These are phyloP conservation scores for Nettapus auritus DNA, from an alignment of 2,113 vertebrate genomes.

Conservation along the genomic window DNA sequence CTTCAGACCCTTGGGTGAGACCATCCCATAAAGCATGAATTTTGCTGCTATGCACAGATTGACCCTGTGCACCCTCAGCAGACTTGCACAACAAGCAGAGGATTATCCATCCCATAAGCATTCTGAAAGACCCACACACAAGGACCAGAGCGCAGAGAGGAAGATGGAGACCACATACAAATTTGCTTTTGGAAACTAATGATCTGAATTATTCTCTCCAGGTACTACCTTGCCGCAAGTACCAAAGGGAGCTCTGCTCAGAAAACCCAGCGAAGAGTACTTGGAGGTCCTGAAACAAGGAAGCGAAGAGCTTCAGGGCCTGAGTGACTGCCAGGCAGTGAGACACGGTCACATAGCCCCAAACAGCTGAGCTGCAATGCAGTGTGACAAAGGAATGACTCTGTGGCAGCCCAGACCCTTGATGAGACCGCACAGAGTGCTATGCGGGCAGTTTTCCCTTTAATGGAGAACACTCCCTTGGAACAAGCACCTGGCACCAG, in stretches of 20 bases:
- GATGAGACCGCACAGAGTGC: not conserved
- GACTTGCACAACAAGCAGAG: not conserved
- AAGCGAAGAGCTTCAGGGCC: not conserved
- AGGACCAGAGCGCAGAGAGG: not conserved
- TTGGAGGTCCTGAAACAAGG: not conserved
- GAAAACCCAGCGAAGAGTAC: not conserved
- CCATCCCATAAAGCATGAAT: too few species aligned
- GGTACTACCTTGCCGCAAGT: not conserved
- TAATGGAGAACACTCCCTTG: slow-evolving; percentile 52
- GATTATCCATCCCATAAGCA: not conserved
- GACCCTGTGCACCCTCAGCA: not conserved
- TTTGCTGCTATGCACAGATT: not conserved
- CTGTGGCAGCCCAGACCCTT: not conserved
- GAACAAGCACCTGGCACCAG: slow-evolving; percentile 46
- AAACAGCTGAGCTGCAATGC: slow-evolving; percentile 20
- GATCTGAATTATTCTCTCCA: too few species aligned
- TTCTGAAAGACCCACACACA: not conserved
- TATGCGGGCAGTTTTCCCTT: not conserved
- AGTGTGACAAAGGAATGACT: not conserved
- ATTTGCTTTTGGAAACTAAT: not conserved
- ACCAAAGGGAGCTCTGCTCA: not conserved
- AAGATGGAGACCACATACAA: accelerated
- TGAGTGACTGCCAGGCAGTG: not conserved
- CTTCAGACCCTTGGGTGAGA: not conserved
- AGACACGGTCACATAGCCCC: not conserved